These are phyloP conservation scores for Sylvilagus bachmani DNA, from an alignment of 2,113 vertebrate species.

Conservation along the genomic window DNA sequence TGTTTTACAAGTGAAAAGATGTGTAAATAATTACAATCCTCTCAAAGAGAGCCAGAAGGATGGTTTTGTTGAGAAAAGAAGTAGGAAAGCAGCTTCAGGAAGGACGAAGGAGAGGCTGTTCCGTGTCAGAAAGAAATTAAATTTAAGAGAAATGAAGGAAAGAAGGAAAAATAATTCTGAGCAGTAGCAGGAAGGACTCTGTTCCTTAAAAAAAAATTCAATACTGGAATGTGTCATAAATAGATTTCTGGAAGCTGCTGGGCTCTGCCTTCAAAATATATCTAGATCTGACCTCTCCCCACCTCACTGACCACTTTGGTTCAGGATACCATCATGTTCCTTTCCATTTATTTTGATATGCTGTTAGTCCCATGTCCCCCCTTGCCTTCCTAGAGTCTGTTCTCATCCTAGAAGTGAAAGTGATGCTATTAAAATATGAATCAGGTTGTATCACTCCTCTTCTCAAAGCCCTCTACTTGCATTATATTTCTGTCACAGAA, in stretches of 20 bases:
- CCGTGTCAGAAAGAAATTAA: neutral
- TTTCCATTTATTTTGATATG: neutral
- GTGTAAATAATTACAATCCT: neutral
- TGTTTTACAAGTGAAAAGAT: neutral
- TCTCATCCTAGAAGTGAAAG: neutral
- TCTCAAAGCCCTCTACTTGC: neutral
- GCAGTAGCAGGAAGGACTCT: neutral
- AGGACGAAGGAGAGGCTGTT: neutral
- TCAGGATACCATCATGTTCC: neutral
- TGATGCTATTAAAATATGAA: neutral
- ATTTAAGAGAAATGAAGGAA: neutral
- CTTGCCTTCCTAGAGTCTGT: neutral
- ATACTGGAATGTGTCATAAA: neutral
- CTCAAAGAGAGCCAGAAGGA: neutral
- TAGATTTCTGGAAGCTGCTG: neutral
- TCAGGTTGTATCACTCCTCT: neutral
- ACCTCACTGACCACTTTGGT: neutral
- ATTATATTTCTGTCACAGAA: neutral
- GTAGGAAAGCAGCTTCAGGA: neutral
- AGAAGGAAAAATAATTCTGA: slow-evolving; percentile 17
- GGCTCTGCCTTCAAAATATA: neutral
- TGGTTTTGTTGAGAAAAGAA: neutral
- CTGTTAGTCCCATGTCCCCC: neutral
- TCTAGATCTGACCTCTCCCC: neutral
- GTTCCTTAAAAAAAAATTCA: neutral